Conservation (phyloP, 2,888 invertebrate genomes). For the Blastobasis adustella region DNA sequence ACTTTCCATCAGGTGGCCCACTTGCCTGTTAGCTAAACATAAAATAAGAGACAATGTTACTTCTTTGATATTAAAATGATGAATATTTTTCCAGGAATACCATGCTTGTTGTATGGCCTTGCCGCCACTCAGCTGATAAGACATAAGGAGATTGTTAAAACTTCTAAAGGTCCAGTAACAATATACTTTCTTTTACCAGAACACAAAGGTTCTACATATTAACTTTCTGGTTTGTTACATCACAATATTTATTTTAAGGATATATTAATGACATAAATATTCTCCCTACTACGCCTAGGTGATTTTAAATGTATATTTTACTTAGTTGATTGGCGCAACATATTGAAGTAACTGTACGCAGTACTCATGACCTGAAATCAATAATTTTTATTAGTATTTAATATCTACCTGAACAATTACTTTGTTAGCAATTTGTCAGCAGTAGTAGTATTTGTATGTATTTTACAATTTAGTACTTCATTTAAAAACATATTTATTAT, state of each 20-base stretch:
- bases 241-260: background rate
- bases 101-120: constrained; percentile 92
- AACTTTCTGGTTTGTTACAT: constrained; percentile 15
- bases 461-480: too few species aligned
- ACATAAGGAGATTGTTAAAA: constrained; percentile 85
- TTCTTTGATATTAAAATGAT: background rate
- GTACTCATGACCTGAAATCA: constrained; percentile 46
- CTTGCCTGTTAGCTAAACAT: background rate
- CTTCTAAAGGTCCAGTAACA: constrained; percentile 80
- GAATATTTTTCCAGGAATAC: constrained; percentile 81
- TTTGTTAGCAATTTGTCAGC: too few species aligned
- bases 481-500: too few species aligned
- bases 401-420: too few species aligned
- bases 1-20: too few species aligned
- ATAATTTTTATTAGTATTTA: background rate
- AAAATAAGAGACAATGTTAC: background rate
- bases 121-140: constrained; percentile 88
- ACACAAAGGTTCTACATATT: constrained; percentile 85
- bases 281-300: background rate
- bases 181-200: constrained; percentile 94
- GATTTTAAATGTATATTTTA: constrained; percentile 15
- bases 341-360: constrained; percentile 52
- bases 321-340: constrained; percentile 39
- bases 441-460: too few species aligned
- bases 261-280: too few species aligned